Evolutionary conservation across 2,888 invertebrate genomes (phyloP).

Genomic region (Dicranocentrus wangi): DNA sequence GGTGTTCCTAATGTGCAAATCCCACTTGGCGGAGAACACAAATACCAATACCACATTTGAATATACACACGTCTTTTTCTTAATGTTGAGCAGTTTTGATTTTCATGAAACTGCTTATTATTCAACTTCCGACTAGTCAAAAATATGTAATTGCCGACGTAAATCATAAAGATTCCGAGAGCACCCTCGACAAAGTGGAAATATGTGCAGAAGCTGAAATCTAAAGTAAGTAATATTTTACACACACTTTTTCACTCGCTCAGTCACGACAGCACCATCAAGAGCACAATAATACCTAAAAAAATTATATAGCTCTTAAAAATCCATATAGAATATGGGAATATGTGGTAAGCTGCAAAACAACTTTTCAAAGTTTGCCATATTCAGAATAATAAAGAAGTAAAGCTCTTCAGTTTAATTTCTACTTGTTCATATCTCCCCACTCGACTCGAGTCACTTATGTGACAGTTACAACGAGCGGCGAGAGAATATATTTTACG

Average conservation of each 20-base stretch:
- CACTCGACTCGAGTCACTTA: background rate
- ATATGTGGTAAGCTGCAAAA: conserved; percentile 31
- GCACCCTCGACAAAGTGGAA: conserved; percentile 13
- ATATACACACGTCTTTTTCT: background rate
- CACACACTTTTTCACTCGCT: conserved; percentile 47
- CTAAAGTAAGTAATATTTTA: conserved; percentile 25
- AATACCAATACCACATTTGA: too few relatives aligned
- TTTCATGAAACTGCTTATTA: conserved; percentile 46
- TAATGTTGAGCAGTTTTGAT: conserved; percentile 27
- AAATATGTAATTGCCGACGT: conserved; percentile 47
- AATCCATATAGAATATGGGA: background rate
- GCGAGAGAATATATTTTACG: too few relatives aligned
- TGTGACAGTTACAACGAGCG: conserved; percentile 45
- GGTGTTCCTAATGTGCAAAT: background rate
- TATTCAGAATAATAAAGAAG: conserved; percentile 43
- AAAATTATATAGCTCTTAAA: conserved; percentile 18
- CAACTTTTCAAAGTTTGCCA: conserved; percentile 48
- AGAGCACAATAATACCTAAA: conserved; percentile 2
- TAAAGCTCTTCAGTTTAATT: conserved; percentile 37
- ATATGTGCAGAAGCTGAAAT: conserved; percentile 41
- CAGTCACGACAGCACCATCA: conserved; percentile 46
- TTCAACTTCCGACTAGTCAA: conserved; percentile 51
- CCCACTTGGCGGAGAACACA: too few relatives aligned
- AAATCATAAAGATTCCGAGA: conserved; percentile 43
- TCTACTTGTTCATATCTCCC: conserved; percentile 32